A percentile compares a stretch with the other conserved stretches of the same genome.
Evolutionary conservation across 1,140 invertebrate species (phyloP).

Genomic region (Papilio machaon): DNA sequence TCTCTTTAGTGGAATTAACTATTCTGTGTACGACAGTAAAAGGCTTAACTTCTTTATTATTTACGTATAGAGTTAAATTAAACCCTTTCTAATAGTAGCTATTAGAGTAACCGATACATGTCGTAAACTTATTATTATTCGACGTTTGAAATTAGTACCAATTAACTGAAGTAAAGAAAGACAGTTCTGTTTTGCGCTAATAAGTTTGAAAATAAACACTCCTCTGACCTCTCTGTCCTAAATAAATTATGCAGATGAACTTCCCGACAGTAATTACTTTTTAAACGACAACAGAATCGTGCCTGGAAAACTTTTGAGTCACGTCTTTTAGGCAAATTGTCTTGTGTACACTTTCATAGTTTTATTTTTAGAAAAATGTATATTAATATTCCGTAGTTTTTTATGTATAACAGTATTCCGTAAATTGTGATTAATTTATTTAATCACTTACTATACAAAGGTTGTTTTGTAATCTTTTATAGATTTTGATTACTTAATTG

Average conservation of each 20-base stretch:
- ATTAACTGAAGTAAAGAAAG: not conserved
- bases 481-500: no score
- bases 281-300: not conserved
- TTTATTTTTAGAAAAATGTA: not conserved
- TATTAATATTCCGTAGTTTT: no score
- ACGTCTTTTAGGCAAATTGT: not conserved
- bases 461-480: no score
- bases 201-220: constrained; percentile 8
- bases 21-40: no score
- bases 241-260: constrained; percentile 21
- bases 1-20: no score
- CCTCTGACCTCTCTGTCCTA: not conserved
- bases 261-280: constrained; percentile 13
- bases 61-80: no score
- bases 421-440: not conserved
- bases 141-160: not conserved
- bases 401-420: no score
- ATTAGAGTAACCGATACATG: not conserved
- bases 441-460: not conserved
- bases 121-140: not conserved
- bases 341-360: not conserved
- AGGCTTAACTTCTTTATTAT: no score
- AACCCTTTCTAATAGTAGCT: not conserved
- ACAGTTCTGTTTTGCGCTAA: not conserved
- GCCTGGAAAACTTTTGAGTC: not conserved